phyloP scores from a whole-genome alignment of 2,113 vertebrate species.

The Holacanthus passer region DNA sequence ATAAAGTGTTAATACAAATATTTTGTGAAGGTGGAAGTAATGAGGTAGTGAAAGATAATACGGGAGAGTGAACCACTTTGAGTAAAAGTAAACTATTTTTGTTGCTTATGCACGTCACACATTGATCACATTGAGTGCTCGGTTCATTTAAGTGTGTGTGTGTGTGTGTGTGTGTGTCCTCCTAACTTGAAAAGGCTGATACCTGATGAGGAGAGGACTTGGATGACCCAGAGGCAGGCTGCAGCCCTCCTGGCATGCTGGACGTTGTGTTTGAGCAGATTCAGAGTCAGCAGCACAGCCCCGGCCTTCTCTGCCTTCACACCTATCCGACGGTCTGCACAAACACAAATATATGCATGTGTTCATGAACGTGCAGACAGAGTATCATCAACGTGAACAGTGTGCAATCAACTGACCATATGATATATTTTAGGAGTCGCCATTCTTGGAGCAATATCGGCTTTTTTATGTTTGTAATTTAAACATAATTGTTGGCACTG shows the following conservation, averaged over 20 bases:
- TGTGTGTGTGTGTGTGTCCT: constrained; percentile 31
- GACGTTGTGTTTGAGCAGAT: constrained; percentile 86
- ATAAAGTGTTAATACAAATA: no score
- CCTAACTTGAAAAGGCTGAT: no score
- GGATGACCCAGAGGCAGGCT: constrained; percentile 90
- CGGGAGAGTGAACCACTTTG: not conserved
- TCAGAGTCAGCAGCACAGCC: constrained; percentile 87
- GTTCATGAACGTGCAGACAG: not conserved
- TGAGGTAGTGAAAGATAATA: no score
- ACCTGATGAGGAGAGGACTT: constrained; percentile 89
- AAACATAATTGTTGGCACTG: no score
- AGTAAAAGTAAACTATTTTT: no score
- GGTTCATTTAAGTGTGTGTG: not conserved
- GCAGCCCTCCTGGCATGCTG: constrained; percentile 81
- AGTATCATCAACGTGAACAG: no score
- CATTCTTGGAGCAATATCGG: no score
- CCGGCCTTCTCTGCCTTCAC: constrained; percentile 89
- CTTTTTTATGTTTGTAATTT: no score
- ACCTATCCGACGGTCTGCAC: constrained; percentile 90
- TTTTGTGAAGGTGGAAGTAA: no score
- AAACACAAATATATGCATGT: constrained; percentile 30
- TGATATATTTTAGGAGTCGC: no score
- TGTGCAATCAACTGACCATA: no score
- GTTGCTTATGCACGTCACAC: no score
- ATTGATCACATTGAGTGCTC: not conserved